These are phyloP conservation scores for Rachycentron canadum DNA, from an alignment of 2,797 vertebrate genomes.

Conservation along the genomic window DNA sequence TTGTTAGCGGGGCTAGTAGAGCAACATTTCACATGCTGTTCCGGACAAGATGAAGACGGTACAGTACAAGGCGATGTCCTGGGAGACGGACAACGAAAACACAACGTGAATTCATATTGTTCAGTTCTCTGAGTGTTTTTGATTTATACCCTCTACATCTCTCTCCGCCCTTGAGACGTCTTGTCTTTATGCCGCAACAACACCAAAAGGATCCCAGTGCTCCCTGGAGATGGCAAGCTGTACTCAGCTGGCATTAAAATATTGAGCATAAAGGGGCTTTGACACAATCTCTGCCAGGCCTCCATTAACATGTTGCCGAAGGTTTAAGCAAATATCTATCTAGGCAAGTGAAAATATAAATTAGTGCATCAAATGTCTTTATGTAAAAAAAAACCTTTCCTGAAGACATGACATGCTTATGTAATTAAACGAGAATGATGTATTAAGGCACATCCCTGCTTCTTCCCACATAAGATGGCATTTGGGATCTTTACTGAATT, in stretches of 20 bases:
- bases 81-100: constrained; percentile 24
- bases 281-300: background rate
- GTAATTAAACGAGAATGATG: constrained; percentile 23
- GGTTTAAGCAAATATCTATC: constrained; percentile 7
- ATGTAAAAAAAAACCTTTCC: constrained; percentile 19
- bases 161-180: constrained; percentile 29
- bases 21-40: constrained; percentile 66
- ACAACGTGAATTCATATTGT: constrained; percentile 28
- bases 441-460: constrained; percentile 7
- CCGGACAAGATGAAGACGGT: constrained; percentile 43
- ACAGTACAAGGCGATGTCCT: constrained; percentile 21
- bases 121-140: constrained; percentile 24
- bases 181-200: constrained; percentile 19
- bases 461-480: constrained; percentile 19
- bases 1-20: constrained; percentile 53
- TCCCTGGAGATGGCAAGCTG: background rate
- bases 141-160: background rate
- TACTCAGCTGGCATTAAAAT: constrained; percentile 1
- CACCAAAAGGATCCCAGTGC: background rate
- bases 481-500: constrained; percentile 21
- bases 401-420: constrained; percentile 23
- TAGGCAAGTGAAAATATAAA: background rate
- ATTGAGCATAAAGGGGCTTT: background rate
- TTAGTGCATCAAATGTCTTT: constrained; percentile 12
- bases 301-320: background rate